Percentiles rank a stretch among this genome's conserved stretches.
Evolutionary conservation across 2,888 invertebrate genomes (phyloP).

Genomic region (Pammene aurita): DNA sequence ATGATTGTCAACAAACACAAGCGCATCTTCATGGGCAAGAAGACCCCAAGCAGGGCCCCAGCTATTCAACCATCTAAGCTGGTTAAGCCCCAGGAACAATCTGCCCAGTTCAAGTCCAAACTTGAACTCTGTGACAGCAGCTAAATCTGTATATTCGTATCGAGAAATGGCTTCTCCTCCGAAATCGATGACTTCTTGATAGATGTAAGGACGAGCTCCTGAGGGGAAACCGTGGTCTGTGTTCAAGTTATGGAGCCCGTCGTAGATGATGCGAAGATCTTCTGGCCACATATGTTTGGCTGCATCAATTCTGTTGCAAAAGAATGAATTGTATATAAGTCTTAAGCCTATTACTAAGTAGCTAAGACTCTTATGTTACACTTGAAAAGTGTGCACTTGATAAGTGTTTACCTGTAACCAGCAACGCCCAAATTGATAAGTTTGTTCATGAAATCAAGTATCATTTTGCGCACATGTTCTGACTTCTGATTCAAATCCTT

Average conservation of each 20-base stretch:
- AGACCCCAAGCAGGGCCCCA: constrained; percentile 88
- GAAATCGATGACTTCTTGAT: constrained; percentile 90
- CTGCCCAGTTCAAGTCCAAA: constrained; percentile 76
- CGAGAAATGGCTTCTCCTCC: constrained; percentile 79
- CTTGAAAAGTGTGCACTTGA: no score
- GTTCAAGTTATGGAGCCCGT: constrained; percentile 84
- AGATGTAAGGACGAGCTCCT: constrained; percentile 86
- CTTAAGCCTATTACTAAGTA: no score
- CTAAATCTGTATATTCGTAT: constrained; percentile 81
- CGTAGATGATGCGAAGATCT: constrained; percentile 87
- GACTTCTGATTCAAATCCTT: constrained; percentile 89
- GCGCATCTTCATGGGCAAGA: constrained; percentile 76
- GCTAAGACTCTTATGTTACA: no score
- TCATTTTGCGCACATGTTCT: constrained; percentile 86
- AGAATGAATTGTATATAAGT: neutral
- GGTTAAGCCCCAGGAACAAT: constrained; percentile 74
- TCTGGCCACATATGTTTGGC: constrained; percentile 91
- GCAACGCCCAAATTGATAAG: constrained; percentile 88
- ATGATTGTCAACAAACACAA: constrained; percentile 92
- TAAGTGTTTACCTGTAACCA: constrained; percentile 85
- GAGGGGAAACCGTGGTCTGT: constrained; percentile 84
- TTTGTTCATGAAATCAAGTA: constrained; percentile 86
- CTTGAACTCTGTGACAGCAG: constrained; percentile 87
- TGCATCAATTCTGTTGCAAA: constrained; percentile 85
- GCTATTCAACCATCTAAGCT: constrained; percentile 83